Evolutionary conservation across 2,113 vertebrate species (phyloP), one percentile per base, ranked within the genome.

Genomic region (Heliornis fulica): DNA sequence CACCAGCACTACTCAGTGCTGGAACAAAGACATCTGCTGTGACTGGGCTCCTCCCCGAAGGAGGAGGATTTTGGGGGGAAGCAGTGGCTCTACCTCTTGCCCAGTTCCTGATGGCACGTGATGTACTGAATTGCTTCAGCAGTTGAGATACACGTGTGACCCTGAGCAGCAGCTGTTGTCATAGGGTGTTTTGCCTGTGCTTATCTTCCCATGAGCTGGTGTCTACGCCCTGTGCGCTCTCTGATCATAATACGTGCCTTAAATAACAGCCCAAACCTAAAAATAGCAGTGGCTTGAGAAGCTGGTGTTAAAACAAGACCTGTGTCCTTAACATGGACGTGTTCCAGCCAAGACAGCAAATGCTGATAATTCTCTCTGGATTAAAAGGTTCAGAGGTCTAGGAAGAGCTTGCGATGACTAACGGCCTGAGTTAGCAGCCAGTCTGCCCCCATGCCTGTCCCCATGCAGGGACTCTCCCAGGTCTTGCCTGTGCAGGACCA

Each of bases 221-320:
- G 28, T 89, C 57, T 79, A 1, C 83, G 46, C 56, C 60, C 46
- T 8, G 0, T 75, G 69, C 60, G 74, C 46, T 72, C 41, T 66
- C 64, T 78, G 51, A 29, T 74, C 23, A 16, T 71, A 71, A 74
- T 63, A 22, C 7, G 2, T 78, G 40, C 89, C 65, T 79, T 89
- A 94, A 95, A 89, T 94, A 94, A 89, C 91, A 76, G 18, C 36
- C 46, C 77, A 69, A 71, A 61, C 45, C 65, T 94, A 96, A 94
- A 96, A 94, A 96, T 96, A 97, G 81, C 48, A 48, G 77, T 53
- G 28, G 72, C 71, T 78, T 83, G 60, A 36, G 61, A 87, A 61
- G 48, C 61, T 68, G 64, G 48, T 87, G 83, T 84, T 94, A 79
- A 93, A 93, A 71, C 74, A 68, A 65, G 69, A 64, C 65, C 31